Evolutionary conservation across 2,113 vertebrate genomes (phyloP).

Genomic region (Beaufortia kweichowensis): DNA sequence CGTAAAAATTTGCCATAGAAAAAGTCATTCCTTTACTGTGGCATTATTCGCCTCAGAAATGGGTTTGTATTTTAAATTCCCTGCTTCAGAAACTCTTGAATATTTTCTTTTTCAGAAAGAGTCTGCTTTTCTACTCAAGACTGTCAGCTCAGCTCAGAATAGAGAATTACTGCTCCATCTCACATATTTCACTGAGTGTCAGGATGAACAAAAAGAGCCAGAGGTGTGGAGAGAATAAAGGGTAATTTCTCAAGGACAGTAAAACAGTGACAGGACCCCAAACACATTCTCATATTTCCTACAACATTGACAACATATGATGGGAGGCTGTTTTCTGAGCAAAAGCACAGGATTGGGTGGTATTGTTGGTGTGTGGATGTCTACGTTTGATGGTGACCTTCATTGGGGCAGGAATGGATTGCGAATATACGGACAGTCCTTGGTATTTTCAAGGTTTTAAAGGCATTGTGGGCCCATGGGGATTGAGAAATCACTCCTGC

Average conservation of each 20-base stretch:
- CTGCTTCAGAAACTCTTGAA: conserved; percentile 30
- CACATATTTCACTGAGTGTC: conserved; percentile 24
- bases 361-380: conserved; percentile 6
- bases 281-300: conserved; percentile 29
- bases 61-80: conserved; percentile 16
- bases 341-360: not conserved
- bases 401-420: conserved; percentile 10
- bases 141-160: conserved; percentile 26
- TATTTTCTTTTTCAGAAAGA: conserved; percentile 23
- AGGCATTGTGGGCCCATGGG: conserved; percentile 21
- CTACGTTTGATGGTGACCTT: conserved; percentile 49
- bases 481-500: conserved; percentile 29
- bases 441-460: conserved; percentile 38
- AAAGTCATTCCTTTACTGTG: not conserved
- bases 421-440: not conserved
- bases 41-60: conserved; percentile 16
- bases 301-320: conserved; percentile 31
- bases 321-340: not conserved
- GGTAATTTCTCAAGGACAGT: conserved; percentile 43
- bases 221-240: conserved; percentile 14
- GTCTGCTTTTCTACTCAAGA: conserved; percentile 34
- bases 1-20: not conserved
- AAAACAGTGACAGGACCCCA: conserved; percentile 25
- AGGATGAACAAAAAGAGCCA: conserved; percentile 5
- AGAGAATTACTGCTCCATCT: conserved; percentile 42